These are phyloP conservation scores for Macrotrachela quadricornifera DNA, from an alignment of 1,140 invertebrate genomes.

Conservation along the genomic window DNA sequence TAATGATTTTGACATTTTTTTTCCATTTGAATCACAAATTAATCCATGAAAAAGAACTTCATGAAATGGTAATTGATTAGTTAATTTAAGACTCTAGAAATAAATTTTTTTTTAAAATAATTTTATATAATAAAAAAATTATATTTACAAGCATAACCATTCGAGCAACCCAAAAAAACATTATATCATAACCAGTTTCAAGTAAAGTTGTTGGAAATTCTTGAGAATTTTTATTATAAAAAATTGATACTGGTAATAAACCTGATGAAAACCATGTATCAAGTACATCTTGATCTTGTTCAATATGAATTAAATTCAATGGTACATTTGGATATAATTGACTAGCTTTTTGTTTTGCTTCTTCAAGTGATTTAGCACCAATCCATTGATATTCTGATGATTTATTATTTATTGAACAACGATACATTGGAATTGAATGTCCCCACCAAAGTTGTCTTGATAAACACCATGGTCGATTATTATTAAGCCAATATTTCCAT, in stretches of 20 bases:
- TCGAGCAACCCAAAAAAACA: constrained; percentile 32
- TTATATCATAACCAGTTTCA: constrained; percentile 30
- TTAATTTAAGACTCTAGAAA: background rate
- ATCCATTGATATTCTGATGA: background rate
- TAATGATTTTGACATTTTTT: constrained; percentile 31
- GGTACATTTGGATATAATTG: background rate
- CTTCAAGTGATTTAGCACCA: background rate
- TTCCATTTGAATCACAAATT: constrained; percentile 24
- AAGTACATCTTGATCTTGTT: constrained; percentile 26
- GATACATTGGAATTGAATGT: constrained; percentile 13
- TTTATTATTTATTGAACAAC: background rate
- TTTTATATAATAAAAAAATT: too few relatives aligned
- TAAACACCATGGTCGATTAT: constrained; percentile 13
- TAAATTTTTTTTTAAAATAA: too few relatives aligned
- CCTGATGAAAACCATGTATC: constrained; percentile 32
- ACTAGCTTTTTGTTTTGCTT: constrained; percentile 6
- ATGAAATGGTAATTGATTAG: constrained; percentile 14
- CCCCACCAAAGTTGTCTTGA: constrained; percentile 16
- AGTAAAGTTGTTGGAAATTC: constrained; percentile 55
- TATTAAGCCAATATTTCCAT: constrained; percentile 8
- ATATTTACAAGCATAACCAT: constrained; percentile 44
- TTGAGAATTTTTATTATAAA: constrained; percentile 22
- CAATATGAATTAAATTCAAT: background rate
- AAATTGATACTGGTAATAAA: constrained; percentile 24
- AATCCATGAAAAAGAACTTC: constrained; percentile 20